A percentile compares a stretch with the other conserved stretches of the same genome.
Conservation (phyloP, 2,888 invertebrate species). For the Ectemnius continuus region DNA sequence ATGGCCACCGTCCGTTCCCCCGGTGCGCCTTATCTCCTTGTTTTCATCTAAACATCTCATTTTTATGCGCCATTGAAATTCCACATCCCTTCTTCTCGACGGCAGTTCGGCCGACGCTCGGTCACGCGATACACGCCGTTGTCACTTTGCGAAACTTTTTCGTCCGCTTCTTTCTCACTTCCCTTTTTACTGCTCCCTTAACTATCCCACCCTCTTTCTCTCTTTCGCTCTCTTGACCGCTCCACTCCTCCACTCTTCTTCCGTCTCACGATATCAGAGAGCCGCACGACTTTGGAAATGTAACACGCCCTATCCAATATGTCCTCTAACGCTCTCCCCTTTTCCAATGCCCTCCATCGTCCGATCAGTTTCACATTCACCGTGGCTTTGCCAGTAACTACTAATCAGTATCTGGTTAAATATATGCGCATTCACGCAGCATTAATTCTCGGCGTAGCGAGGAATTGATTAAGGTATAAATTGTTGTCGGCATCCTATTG, state of each 20-base stretch:
- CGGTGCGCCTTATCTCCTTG: conserved; percentile 70
- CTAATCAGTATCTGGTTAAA: too few relatives aligned
- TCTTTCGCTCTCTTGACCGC: not conserved
- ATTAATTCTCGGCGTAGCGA: too few relatives aligned
- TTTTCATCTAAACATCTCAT: conserved; percentile 77
- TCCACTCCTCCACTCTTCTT: too few relatives aligned
- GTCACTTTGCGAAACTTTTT: conserved; percentile 65
- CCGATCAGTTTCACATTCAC: too few relatives aligned
- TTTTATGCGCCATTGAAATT: conserved; percentile 76
- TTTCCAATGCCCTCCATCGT: too few relatives aligned
- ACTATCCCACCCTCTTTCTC: not conserved
- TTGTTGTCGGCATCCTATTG: too few relatives aligned
- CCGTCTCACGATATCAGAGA: too few relatives aligned
- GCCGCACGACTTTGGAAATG: not conserved
- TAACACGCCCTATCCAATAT: not conserved
- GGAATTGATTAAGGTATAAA: too few relatives aligned
- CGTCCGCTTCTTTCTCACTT: conserved; percentile 16
- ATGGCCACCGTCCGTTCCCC: conserved; percentile 65
- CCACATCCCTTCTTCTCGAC: conserved; percentile 59
- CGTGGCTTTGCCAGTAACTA: too few relatives aligned
- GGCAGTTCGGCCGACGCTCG: conserved; percentile 49
- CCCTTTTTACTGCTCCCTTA: not conserved
- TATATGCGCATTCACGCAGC: too few relatives aligned
- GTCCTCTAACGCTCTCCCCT: not conserved
- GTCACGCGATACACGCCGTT: conserved; percentile 70